These are phyloP conservation scores for Theristicus caerulescens DNA, from an alignment of 2,113 vertebrate genomes.

Conservation along the genomic window DNA sequence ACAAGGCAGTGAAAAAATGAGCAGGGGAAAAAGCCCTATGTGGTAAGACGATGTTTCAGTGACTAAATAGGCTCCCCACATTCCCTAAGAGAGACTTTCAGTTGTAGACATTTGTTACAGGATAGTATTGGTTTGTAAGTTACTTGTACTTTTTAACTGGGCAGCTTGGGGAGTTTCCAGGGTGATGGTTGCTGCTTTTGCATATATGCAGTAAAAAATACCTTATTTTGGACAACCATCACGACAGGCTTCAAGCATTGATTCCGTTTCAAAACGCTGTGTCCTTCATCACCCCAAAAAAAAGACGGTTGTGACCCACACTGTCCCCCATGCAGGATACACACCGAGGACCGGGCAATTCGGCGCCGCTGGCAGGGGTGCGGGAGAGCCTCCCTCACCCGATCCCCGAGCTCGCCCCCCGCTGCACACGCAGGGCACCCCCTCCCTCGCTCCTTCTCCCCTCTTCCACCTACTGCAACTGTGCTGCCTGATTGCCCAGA, in stretches of 20 bases:
- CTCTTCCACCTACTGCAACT: background rate
- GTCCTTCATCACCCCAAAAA: background rate
- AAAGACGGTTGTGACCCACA: no score
- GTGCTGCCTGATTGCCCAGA: no score
- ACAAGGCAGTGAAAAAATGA: background rate
- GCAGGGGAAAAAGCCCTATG: background rate
- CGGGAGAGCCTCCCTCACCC: background rate
- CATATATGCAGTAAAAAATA: no score
- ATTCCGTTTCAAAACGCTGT: background rate
- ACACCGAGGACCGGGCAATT: accelerated
- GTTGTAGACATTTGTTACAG: background rate
- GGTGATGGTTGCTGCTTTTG: background rate
- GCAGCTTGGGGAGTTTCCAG: background rate
- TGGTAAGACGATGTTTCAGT: background rate
- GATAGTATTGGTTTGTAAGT: background rate
- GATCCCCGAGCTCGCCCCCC: accelerated
- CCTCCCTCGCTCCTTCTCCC: no score
- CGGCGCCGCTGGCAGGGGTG: accelerated
- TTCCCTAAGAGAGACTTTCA: no score
- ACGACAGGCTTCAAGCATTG: background rate
- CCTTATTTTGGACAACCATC: background rate
- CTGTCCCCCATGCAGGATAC: accelerated
- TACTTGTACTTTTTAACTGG: background rate
- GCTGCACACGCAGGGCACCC: no score
- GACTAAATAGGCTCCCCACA: no score